These are phyloP conservation scores for Pempheris klunzingeri DNA, from an alignment of 2,797 vertebrate genomes.

Conservation along the genomic window DNA sequence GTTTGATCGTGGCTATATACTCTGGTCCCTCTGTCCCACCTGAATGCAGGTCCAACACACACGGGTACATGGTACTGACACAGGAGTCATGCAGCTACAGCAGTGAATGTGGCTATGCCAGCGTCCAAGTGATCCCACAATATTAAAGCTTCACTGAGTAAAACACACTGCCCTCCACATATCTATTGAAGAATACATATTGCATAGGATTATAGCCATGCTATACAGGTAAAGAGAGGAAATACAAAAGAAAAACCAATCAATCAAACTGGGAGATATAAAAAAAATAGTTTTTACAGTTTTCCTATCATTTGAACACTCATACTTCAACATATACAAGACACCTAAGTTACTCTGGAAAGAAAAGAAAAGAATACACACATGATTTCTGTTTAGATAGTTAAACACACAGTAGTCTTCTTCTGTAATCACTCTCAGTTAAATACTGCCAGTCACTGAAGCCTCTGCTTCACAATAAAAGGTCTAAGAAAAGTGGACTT, in stretches of 20 bases:
- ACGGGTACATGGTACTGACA: slow-evolving; percentile 91
- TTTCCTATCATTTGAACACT: slow-evolving; percentile 91
- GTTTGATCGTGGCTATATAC: slow-evolving; percentile 91
- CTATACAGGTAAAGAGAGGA: slow-evolving; percentile 90
- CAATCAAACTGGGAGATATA: slow-evolving; percentile 84
- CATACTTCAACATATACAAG: slow-evolving; percentile 95
- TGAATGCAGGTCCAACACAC: slow-evolving; percentile 88
- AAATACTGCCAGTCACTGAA: slow-evolving; percentile 87
- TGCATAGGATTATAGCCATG: slow-evolving; percentile 99
- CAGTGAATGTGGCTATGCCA: slow-evolving; percentile 90
- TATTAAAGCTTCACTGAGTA: slow-evolving; percentile 92
- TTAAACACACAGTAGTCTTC: slow-evolving; percentile 83
- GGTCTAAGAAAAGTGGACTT: slow-evolving; percentile 76
- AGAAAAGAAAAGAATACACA: slow-evolving; percentile 86
- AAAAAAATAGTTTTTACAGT: slow-evolving; percentile 85
- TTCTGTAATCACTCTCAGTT: slow-evolving; percentile 83
- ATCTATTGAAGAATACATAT: slow-evolving; percentile 91
- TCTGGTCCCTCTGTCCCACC: slow-evolving; percentile 85
- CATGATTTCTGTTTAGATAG: slow-evolving; percentile 82
- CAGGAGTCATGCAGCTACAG: slow-evolving; percentile 97
- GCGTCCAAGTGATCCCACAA: slow-evolving; percentile 91
- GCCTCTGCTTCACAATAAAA: slow-evolving; percentile 84
- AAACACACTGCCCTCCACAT: slow-evolving; percentile 94
- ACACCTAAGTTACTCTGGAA: slow-evolving; percentile 89
- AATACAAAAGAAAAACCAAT: slow-evolving; percentile 89